Evolutionary conservation across 2,113 vertebrate species (phyloP).

Genomic region (Tympanuchus pallidicinctus): DNA sequence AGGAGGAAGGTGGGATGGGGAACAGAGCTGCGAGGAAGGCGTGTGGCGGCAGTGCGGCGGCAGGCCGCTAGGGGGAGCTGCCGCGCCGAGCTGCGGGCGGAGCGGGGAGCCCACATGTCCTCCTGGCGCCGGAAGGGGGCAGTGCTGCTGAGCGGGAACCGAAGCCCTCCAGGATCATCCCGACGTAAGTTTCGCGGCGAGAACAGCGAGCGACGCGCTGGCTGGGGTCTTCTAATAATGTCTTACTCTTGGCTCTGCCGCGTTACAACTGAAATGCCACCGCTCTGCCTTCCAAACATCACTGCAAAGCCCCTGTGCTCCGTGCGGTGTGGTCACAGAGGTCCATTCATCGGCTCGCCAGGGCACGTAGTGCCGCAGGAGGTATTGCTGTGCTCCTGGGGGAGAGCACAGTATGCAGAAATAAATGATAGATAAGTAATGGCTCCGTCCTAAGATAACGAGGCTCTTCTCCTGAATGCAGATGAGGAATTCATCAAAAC

Average conservation of each 20-base stretch:
- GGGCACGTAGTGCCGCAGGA: not conserved
- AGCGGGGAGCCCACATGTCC: not conserved
- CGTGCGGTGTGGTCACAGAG: not conserved
- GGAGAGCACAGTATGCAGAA: not conserved
- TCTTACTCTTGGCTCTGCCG: not conserved
- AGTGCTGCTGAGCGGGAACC: not conserved
- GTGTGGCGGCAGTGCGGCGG: no score
- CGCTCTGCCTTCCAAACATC: not conserved
- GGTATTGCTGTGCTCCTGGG: not conserved
- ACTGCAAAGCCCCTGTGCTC: not conserved
- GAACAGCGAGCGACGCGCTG: not conserved
- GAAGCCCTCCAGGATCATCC: not conserved
- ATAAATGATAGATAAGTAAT: constrained; percentile 13
- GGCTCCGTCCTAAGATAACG: constrained; percentile 4
- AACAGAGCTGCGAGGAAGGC: not conserved
- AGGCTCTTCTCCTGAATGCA: constrained; percentile 16
- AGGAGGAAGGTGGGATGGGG: not conserved
- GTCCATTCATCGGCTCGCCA: not conserved
- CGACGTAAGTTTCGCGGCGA: not conserved
- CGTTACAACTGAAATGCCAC: not conserved
- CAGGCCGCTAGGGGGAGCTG: not conserved
- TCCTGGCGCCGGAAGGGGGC: constrained; percentile 8
- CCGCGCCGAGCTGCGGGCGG: no score
- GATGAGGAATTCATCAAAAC: constrained; percentile 15
- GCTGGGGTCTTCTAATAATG: not conserved